Evolutionary conservation across 2,113 vertebrate species (phyloP), one percentile per base, ranked within the genome.

Genomic region (Genyomyrus donnyi): DNA sequence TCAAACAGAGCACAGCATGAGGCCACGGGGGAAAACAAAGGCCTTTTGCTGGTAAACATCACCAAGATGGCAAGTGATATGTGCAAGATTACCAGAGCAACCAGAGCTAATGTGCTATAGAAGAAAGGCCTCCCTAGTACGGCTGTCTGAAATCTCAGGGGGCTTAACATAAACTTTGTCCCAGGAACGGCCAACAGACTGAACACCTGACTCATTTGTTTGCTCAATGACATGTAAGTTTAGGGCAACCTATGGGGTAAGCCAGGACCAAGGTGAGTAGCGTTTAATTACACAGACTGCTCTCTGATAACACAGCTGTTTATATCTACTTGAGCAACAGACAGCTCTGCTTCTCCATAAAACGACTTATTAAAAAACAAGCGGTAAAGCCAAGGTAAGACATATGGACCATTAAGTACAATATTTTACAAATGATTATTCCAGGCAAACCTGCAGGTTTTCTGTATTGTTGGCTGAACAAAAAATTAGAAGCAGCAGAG

Each of bases 211-310:
- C 48, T n/a, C 89, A 62, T 42, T 77, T 90, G 91, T 91, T 88
- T 42, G 85, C 74, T 91, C 92, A 90, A 74, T 62, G 90, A 27
- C 52, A 91, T 91, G 91, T 91, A 89, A 93, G 92, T 48, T 89
- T 48, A 48, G 46, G 8, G 11, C 31, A 8, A 49, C 88, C 88
- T 31, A 35, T 58, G 19, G 17, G 24, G 8, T 31, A 15, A 35
- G 31, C 70, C 70, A 39, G 70, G 15, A 80, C 35, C 74, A 80
- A 80, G 74, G 15, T 80, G 31, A 80, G 17, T 2, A 19, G 74
- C 1, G 2, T 19, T 80, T 21, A 39, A 80, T 19, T 8, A 19
- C 74, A 42, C 74, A 42, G 17, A 19, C 35, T 42, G 35, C 17
- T 13, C 74, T 80, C 74, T 19, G 35, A 80, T 42, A 42, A 19